Conservation (phyloP, 2,888 invertebrate species). For the Drosophila setosimentum region DNA sequence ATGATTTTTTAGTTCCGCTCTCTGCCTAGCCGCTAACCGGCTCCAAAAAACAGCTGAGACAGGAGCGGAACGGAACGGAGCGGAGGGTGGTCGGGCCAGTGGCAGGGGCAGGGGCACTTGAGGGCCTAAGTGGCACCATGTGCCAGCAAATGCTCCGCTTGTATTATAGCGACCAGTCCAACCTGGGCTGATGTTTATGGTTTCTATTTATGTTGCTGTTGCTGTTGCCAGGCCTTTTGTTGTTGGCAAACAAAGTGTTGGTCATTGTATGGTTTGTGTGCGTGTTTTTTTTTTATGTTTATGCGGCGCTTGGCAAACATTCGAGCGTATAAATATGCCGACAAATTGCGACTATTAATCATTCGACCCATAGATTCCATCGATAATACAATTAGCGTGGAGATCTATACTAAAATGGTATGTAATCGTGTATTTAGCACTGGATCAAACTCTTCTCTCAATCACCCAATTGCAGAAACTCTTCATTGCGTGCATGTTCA, state of each 20-base stretch:
- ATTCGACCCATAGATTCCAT: constrained; percentile 81
- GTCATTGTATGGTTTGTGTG: constrained; percentile 65
- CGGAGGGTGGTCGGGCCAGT: neutral
- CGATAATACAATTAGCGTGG: constrained; percentile 72
- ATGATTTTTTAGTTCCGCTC: constrained; percentile 70
- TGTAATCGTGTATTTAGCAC: constrained; percentile 32
- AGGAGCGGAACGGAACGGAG: constrained; percentile 30
- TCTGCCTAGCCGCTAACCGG: constrained; percentile 57
- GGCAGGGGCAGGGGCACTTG: constrained; percentile 60
- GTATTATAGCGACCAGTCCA: constrained; percentile 46
- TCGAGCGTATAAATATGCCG: constrained; percentile 77
- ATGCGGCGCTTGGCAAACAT: constrained; percentile 63
- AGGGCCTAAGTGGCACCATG: constrained; percentile 74
- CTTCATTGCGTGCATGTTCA: constrained; percentile 71
- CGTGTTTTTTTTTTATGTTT: constrained; percentile 21
- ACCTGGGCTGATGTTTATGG: constrained; percentile 23
- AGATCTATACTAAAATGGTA: constrained; percentile 76
- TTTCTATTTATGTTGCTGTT: constrained; percentile 20
- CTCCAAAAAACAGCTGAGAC: constrained; percentile 41
- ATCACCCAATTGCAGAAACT: constrained; percentile 63
- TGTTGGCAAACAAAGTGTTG: constrained; percentile 69
- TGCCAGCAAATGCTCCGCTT: constrained; percentile 66
- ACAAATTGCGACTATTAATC: constrained; percentile 77
- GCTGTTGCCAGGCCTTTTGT: constrained; percentile 46
- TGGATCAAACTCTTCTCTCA: constrained; percentile 4